These are phyloP conservation scores for Aphaenogaster rudis DNA, from an alignment of 1,140 invertebrate species.

Conservation along the genomic window DNA sequence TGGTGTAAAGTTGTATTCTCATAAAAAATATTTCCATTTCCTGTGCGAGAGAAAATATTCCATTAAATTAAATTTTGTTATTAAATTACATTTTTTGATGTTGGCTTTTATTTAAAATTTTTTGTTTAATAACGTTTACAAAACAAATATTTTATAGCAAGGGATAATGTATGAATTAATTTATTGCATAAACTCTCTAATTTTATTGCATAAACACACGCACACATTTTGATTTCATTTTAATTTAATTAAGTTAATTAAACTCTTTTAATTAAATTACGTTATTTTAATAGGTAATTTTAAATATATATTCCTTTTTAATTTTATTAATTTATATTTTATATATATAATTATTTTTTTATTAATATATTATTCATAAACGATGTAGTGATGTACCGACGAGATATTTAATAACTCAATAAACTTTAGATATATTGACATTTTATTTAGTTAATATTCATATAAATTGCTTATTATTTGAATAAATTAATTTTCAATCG, in stretches of 20 bases:
- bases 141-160: slow-evolving; percentile 35
- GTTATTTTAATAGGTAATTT: slow-evolving; percentile 26
- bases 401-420: slow-evolving; percentile 3
- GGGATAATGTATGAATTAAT: neutral
- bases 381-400: neutral
- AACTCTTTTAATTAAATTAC: slow-evolving; percentile 28
- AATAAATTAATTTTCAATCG: neutral
- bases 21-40: slow-evolving; percentile 17
- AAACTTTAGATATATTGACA: slow-evolving; percentile 29
- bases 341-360: neutral
- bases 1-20: neutral
- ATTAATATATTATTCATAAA: slow-evolving; percentile 34
- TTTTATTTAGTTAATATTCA: slow-evolving; percentile 31
- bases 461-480: neutral
- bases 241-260: slow-evolving; percentile 41
- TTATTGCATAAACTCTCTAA: neutral
- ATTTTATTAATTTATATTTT: slow-evolving; percentile 34
- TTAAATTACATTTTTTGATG: slow-evolving; percentile 5
- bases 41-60: slow-evolving; percentile 13
- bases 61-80: slow-evolving; percentile 31
- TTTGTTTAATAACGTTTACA: slow-evolving; percentile 18
- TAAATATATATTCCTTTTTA: neutral
- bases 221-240: slow-evolving; percentile 28
- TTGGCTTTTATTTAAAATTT: neutral
- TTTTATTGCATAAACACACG: slow-evolving; percentile 7